Base-by-base conservation (phyloP, 2,797 vertebrate genomes). In the Cyprinodon diabolis region DNA sequence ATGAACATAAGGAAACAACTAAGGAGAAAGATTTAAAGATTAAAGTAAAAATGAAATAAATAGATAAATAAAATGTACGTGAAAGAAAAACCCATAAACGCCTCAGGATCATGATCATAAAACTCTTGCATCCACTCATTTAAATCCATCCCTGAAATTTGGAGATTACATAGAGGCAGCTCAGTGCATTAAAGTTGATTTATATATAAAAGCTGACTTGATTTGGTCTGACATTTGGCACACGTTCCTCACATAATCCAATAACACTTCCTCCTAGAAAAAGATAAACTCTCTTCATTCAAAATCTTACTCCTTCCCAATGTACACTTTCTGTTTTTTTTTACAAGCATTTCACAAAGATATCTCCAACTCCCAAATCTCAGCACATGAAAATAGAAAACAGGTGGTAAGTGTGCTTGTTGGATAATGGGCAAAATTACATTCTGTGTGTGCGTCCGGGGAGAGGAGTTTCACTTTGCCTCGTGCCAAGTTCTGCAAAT, bases 401-500 rank as follows among this genome's bases (percentile, higher is more conserved):
- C 90, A 92, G 90, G 85, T 90, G 92, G 85, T 79, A 75, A 74
- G 84, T 79, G 84, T 66, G 82, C 62, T 81, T 58, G n/a, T 80
- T 79, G 84, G 30, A 11, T 78, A 75, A 86, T 86, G 62, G 83
- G 89, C 75, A 76, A 78, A 91, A 92, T 91, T 84, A 89, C 83
- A 87, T 90, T 87, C 79, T 86, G 87, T 91, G 84, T 80, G 75
- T 1, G 62, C 72, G 66, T 37, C 58, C 68, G 52, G 57, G 79
- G 86, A 89, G 76, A 68, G 73, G 85, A 72, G 78, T 81, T 80
- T 90, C 70, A 37, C 65, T 76, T 76, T 63, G 78, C 75, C 80
- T 86, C n/a, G 48, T 60, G 80, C 87, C 89, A 89, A 72, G 54
- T 83, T 86, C 85, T 86, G 62, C 82, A 88, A 87, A 90, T 89